phyloP scores from a whole-genome alignment of 2,888 invertebrate species.

The Onchidella celtica region DNA sequence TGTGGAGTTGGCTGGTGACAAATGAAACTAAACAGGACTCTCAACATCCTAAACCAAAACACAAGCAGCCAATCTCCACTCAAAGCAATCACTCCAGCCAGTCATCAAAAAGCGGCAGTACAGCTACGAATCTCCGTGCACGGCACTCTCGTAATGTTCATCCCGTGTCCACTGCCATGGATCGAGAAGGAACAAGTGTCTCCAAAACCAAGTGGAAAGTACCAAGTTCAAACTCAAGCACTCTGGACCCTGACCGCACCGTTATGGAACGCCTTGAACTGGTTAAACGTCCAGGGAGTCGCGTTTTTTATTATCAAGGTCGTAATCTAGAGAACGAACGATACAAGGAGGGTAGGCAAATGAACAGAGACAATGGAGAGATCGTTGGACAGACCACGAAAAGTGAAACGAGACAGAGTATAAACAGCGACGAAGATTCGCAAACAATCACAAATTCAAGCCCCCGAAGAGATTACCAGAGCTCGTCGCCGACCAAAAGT shows the following conservation, averaged over 20 bases:
- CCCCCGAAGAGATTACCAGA: not conserved
- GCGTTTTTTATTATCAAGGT: not conserved
- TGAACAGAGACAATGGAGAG: too few relatives aligned
- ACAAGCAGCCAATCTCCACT: not conserved
- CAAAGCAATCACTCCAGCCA: not conserved
- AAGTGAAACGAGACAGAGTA: not conserved
- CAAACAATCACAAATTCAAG: not conserved
- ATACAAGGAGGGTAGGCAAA: too few relatives aligned
- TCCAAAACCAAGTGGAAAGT: slow-evolving; percentile 54
- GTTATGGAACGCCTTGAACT: slow-evolving; percentile 24
- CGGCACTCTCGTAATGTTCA: slow-evolving; percentile 47
- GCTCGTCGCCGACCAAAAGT: slow-evolving; percentile 12
- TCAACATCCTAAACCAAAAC: not conserved
- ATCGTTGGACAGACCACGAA: not conserved
- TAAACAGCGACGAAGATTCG: not conserved
- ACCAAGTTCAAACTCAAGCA: slow-evolving; percentile 25
- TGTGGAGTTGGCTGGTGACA: slow-evolving; percentile 43
- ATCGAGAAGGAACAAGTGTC: slow-evolving; percentile 52
- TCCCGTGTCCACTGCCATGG: slow-evolving; percentile 55
- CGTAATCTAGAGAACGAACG: too few relatives aligned
- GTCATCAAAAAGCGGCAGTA: not conserved
- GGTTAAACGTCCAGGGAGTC: not conserved
- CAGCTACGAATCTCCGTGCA: slow-evolving; percentile 4
- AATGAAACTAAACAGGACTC: not conserved
- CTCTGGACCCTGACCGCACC: slow-evolving; percentile 11